Evolutionary conservation across 2,888 invertebrate species (phyloP).

Genomic region (Polyommatus iphigenia): DNA sequence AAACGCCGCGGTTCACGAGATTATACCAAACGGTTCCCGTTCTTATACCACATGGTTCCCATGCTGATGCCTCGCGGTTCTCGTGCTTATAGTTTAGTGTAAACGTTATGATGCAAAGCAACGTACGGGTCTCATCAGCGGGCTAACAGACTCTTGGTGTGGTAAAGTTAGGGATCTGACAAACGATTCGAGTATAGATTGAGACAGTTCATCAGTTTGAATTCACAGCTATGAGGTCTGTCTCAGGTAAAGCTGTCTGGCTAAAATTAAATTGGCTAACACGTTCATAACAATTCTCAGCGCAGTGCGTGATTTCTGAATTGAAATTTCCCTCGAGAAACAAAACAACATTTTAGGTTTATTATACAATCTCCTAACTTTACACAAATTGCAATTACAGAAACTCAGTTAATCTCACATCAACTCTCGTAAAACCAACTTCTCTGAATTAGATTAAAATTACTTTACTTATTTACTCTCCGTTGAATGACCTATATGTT

Average conservation of each 20-base stretch:
- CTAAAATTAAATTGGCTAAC: background rate
- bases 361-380: background rate
- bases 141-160: too few species aligned
- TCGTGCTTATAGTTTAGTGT: too few species aligned
- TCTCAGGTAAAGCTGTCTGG: background rate
- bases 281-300: background rate
- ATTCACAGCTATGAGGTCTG: background rate
- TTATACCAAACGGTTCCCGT: too few species aligned
- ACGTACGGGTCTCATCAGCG: too few species aligned
- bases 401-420: background rate
- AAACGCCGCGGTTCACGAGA: too few species aligned
- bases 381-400: background rate
- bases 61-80: too few species aligned
- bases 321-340: background rate
- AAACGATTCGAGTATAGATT: too few species aligned
- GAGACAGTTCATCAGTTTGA: too few species aligned
- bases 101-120: too few species aligned
- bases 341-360: background rate
- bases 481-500: background rate
- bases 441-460: background rate
- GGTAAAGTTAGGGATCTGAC: too few species aligned
- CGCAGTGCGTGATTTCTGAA: background rate
- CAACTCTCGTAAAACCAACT: background rate
- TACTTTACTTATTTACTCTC: background rate
- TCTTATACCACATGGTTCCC: too few species aligned